Evolutionary conservation across 2,888 invertebrate species (phyloP).

Genomic region (Augochlorella aurata): DNA sequence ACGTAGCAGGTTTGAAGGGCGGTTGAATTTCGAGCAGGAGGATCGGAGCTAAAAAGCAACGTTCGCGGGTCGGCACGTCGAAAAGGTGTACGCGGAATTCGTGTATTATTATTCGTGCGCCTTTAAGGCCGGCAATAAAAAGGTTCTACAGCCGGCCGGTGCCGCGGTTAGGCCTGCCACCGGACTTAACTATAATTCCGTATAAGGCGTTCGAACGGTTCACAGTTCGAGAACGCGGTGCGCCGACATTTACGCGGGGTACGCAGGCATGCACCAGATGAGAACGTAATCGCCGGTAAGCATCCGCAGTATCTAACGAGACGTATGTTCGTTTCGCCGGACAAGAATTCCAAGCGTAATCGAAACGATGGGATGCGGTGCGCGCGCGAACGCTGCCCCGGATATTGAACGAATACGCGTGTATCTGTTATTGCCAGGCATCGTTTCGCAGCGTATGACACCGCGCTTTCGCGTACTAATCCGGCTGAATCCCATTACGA

Average conservation of each 20-base stretch:
- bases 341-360: constrained; percentile 61
- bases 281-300: constrained; percentile 72
- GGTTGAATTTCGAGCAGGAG: background rate
- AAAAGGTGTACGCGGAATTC: constrained; percentile 58
- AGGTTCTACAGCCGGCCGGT: constrained; percentile 58
- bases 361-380: background rate
- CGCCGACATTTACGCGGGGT: constrained; percentile 25
- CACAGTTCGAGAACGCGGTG: constrained; percentile 64
- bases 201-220: constrained; percentile 73
- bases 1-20: background rate
- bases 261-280: constrained; percentile 36
- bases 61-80: constrained; percentile 41
- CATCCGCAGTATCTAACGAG: constrained; percentile 72
- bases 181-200: constrained; percentile 64
- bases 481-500: constrained; percentile 74
- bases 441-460: constrained; percentile 57
- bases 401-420: constrained; percentile 70
- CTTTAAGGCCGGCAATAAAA: constrained; percentile 72
- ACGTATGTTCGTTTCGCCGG: constrained; percentile 64
- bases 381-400: constrained; percentile 34
- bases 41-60: constrained; percentile 15
- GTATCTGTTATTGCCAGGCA: constrained; percentile 51
- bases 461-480: constrained; percentile 67
- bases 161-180: constrained; percentile 51
- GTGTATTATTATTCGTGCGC: constrained; percentile 70